These are phyloP conservation scores for Phataginus tricuspis DNA, from an alignment of 2,797 vertebrate species.

Conservation along the genomic window DNA sequence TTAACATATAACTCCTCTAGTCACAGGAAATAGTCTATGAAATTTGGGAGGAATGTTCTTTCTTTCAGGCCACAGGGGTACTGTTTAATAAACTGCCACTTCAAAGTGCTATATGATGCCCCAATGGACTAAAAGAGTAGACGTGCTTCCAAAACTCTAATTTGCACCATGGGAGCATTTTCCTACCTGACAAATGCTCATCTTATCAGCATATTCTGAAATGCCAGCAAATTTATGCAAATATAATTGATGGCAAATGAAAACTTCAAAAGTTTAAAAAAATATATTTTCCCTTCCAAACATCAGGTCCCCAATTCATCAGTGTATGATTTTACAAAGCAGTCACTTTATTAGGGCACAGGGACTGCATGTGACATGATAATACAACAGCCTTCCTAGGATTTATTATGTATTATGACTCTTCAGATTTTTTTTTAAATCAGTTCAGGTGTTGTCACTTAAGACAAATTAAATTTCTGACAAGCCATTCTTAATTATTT, in stretches of 20 bases:
- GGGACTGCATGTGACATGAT: slow-evolving; percentile 51
- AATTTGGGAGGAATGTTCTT: slow-evolving; percentile 19
- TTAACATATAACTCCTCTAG: slow-evolving; percentile 4
- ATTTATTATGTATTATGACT: neutral
- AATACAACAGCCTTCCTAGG: neutral
- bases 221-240: slow-evolving; percentile 29
- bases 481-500: neutral
- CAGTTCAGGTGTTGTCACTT: neutral
- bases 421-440: neutral
- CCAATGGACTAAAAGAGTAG: neutral
- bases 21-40: neutral
- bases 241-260: slow-evolving; percentile 42
- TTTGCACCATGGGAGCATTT: slow-evolving; percentile 57
- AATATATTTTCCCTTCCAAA: neutral
- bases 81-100: slow-evolving; percentile 67
- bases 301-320: neutral
- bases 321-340: slow-evolving; percentile 23
- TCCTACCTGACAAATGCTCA: slow-evolving; percentile 49
- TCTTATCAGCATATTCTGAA: slow-evolving; percentile 44
- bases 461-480: slow-evolving; percentile 50
- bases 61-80: neutral
- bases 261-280: neutral
- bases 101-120: slow-evolving; percentile 53
- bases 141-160: slow-evolving; percentile 36
- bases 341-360: neutral